Base-by-base conservation (phyloP, 2,113 vertebrate species). In the Thunnus maccoyii region DNA sequence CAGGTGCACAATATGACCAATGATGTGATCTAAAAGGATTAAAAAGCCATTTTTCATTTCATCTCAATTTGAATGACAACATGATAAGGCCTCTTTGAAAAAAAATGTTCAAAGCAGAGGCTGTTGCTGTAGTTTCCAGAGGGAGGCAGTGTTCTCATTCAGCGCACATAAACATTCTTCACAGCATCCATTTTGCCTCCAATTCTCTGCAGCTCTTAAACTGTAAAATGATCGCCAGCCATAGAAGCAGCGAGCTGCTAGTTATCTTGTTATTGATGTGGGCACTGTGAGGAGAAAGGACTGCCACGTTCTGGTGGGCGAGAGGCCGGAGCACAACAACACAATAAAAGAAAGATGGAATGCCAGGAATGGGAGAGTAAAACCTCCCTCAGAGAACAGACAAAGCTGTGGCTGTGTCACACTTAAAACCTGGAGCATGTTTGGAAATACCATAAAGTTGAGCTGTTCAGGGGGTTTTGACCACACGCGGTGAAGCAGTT, bases 101-200 rank as follows among this genome's bases (percentile, higher is more conserved):
- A 50, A 27, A 46, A 55, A 20, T 41, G 30, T 69, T 85, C 67
- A 76, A 78, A 71, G 76, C 11, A 50, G 17, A 64, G 30, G 72
- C 65, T 78, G 74, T 85, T 16, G 50, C 71, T 68, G 11, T 3
- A 36, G 64, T 50, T 54, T 63, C 90, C 92, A 92, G 84, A 71
- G 51, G 93, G 89, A 86, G 91, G 91, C 88, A 89, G 88, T 90
- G 83, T 88, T 85, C 68, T 69, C 89, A 82, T 88, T 86, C 72
- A 73, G 32, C 54, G 22, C 66, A 82, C 55, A 54, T 82, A 54
- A 68, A 70, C 66, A 77, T 77, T 83, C 78, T 73, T 77, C 76
- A 70, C 81, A 92, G 92, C 92, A 91, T 93, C 93, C 93, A 93
- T 94, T 93, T 94, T 94, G 83, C 93, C 86, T 90, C 83, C 81